Conservation (phyloP, 2,797 vertebrate species). For the Channa striata region DNA sequence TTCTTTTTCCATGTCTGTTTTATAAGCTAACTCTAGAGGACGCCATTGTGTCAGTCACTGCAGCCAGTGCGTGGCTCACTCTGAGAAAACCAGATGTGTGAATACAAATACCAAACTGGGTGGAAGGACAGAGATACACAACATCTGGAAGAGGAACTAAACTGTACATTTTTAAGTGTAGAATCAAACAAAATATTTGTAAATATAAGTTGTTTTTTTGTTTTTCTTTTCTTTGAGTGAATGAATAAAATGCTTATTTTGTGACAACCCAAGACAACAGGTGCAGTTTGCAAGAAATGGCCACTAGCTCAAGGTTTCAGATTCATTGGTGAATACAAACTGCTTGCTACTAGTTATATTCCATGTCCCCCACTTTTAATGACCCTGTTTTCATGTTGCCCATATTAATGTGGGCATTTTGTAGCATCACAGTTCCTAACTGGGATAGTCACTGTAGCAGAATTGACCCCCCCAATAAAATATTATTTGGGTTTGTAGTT, state of each 20-base stretch:
- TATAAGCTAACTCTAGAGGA: constrained; percentile 81
- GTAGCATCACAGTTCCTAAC: constrained; percentile 60
- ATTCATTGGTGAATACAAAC: not conserved
- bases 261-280: constrained; percentile 80
- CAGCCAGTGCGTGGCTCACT: constrained; percentile 45
- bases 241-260: constrained; percentile 84
- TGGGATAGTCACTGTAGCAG: constrained; percentile 60
- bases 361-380: not conserved
- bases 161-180: constrained; percentile 89
- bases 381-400: not conserved
- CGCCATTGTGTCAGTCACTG: constrained; percentile 61
- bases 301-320: constrained; percentile 20
- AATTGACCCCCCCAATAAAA: constrained; percentile 11
- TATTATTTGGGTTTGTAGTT: not conserved
- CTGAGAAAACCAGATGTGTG: constrained; percentile 34
- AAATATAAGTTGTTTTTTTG: constrained; percentile 82
- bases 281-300: constrained; percentile 64
- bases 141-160: constrained; percentile 71
- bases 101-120: constrained; percentile 46
- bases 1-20: constrained; percentile 78
- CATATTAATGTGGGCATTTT: constrained; percentile 21
- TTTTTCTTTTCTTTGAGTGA: constrained; percentile 70
- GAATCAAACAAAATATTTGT: constrained; percentile 84
- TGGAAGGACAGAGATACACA: constrained; percentile 59
- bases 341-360: not conserved